Evolutionary conservation across 2,113 vertebrate genomes (phyloP).

Genomic region (Callopanchax toddi): DNA sequence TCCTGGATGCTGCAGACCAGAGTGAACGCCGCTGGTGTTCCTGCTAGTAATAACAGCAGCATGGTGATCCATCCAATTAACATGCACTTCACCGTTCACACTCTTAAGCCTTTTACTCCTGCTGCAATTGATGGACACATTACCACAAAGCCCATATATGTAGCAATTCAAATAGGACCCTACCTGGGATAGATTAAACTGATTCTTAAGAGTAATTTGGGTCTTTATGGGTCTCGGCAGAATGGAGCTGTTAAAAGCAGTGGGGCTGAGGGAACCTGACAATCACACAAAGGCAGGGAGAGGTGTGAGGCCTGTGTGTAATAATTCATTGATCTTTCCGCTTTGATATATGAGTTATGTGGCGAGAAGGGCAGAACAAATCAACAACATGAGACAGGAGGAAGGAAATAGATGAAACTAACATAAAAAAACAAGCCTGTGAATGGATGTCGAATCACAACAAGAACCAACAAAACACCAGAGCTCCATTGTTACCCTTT

Average conservation of each 20-base stretch:
- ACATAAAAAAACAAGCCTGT: not conserved
- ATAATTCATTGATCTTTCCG: conserved; percentile 5
- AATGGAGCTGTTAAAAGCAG: not conserved
- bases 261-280: not conserved
- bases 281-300: not conserved
- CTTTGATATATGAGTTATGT: conserved; percentile 9
- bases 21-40: not conserved
- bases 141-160: not conserved
- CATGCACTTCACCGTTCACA: not conserved
- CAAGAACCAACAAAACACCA: conserved; percentile 16
- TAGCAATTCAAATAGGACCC: not conserved
- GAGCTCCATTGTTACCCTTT: conserved; percentile 5
- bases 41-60: not conserved
- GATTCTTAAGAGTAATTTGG: not conserved
- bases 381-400: conserved; percentile 20
- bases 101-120: not conserved
- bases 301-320: conserved; percentile 4
- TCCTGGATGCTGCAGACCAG: not conserved
- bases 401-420: not conserved
- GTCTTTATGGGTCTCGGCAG: not conserved
- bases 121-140: conserved; percentile 1
- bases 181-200: not conserved
- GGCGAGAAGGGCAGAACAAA: conserved; percentile 15
- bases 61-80: not conserved
- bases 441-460: conserved; percentile 4